Base-by-base conservation (phyloP, 1,140 invertebrate genomes). In the Drosophila bocki region DNA sequence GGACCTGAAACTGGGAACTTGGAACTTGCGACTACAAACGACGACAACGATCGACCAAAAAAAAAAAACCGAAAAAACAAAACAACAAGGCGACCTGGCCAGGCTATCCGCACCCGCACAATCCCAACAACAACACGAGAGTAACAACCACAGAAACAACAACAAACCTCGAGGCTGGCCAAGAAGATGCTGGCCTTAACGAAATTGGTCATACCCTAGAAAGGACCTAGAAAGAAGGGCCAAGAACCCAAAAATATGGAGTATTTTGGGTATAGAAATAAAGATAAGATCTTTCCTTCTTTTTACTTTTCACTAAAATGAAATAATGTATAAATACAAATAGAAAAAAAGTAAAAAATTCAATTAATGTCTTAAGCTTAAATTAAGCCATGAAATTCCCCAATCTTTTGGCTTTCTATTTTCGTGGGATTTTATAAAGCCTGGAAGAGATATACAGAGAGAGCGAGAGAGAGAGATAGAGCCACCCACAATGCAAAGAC, bases 31-130 rank as follows among this genome's bases (percentile, higher is more conserved):
- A 56, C 33, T 57, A 59, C 59, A 65, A 44, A 65, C 74, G 42
- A 74, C 48, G 64, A 75, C 75, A 75, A 75, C 80, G 60, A 76
- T 67, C 48, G 67, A 35, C 39, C 13, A 57, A 48, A 70, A 80
- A 75, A 44, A 54, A 62, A 51, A 57, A 33, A 35, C 1, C 22
- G 22, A 47, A 17, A 39, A 63, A 64, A 32, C 33, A 60, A 42
- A 39, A 62, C 39, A 70, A 45, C 39, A 54, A 59, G 41, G 59
- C 57, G 54, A 72, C 39, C 74, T 58, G 72, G 45, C 32, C 37
- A 60, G 41, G 69, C 32, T 44, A 77, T 77, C 72, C 56, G 75
- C 75, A 77, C 75, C 75, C 75, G 75, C 75, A 77, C 69, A 80
- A 69, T 54, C 12, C 41, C 74, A 62, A 33, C 72, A 70, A 42